Evolutionary conservation across 2,888 invertebrate genomes (phyloP), one percentile per base, ranked within the genome.

Genomic region (Spialia ferax): DNA sequence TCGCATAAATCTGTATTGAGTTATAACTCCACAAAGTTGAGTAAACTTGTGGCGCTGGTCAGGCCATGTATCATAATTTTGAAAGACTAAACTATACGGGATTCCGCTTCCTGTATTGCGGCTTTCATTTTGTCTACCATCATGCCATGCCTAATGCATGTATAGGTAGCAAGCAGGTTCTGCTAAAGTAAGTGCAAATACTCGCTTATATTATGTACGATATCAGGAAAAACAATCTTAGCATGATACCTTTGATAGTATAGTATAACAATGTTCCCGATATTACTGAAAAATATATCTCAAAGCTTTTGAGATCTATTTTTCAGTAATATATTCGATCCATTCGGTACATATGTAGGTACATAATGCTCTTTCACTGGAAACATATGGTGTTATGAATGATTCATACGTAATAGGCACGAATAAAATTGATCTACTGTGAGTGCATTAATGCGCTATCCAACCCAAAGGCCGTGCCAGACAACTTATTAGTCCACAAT

Each of bases 401-500:
- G 56, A 35, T 52, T 62, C 52, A 71, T 67, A 62, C 64, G 26
- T 50, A 63, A 69, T 69, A 69, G 63, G 64, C 70, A 59, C 23
- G 38, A 63, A 62, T 65, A 56, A 69, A 67, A 70, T 68, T 56
- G 57, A 62, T 64, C 63, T n/a, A n/a, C n/a, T 59, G 48, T 63
- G 29, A 60, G 59, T 52, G 38, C 71, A 68, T 70, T 71, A 73
- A 71, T 70, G 72, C 64, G 72, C 71, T 61, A 38, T 62, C 73
- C 73, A 78, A 38, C 60, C 73, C 73, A 78, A 85, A 85, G 83
- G 83, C 77, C 80, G 73, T 75, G 22, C 23, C n/a, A 52, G 35
- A 59, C 72, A 75, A 77, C 79, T 79, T 75, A 75, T 76, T 79
- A 77, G 78, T 80, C 77, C 79, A 82, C 79, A 78, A 82, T 83